Evolutionary conservation across 2,797 vertebrate species (phyloP), one percentile per base, ranked within the genome.

Genomic region (Pseudopleuronectes americanus): DNA sequence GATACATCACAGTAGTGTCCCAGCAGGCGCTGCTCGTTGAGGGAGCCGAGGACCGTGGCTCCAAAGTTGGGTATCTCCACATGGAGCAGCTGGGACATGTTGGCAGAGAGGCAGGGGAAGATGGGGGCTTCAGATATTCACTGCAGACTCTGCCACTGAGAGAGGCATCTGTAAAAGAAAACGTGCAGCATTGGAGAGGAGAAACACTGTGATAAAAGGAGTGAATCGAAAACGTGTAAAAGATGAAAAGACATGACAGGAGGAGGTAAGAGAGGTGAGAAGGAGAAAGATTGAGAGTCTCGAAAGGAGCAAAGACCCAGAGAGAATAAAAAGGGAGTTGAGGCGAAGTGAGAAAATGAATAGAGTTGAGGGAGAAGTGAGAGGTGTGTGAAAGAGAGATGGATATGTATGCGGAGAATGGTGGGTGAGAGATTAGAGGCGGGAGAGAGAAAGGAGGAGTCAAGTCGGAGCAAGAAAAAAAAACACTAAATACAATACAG

Each of bases 31-130:
- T 99, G 98, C 94, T 99, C 98, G 0, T 99, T 99, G 22, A 99
- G 94, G 86, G 96, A 98, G 93, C 97, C 96, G 77, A 99, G 92
- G 71, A 99, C 98, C 0, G 96, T 97, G 94, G 95, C 99, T 92
- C 98, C 98, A 0, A 99, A 99, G 94, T 99, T 99, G 64, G 98
- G 98, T 89, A 99, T 99, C 94, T 99, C 98, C 88, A 99, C 96
- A 91, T 99, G 97, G 92, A 99, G 95, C 95, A 97, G 95, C 95
- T 99, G 97, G 80, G 98, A 97, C 98, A 99, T 99, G 95, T 92
- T 90, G 90, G 80, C 79, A 43, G 28, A 62, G 81, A 84, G 62
- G 62, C 71, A 71, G 79, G 82, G 68, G 81, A 85, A 68, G 85
- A 83, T 45, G 43, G 43, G 43, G 43, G 68, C 71, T 81, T 93